phyloP scores from a whole-genome alignment of 2,888 invertebrate genomes.

The Aromia moschata region DNA sequence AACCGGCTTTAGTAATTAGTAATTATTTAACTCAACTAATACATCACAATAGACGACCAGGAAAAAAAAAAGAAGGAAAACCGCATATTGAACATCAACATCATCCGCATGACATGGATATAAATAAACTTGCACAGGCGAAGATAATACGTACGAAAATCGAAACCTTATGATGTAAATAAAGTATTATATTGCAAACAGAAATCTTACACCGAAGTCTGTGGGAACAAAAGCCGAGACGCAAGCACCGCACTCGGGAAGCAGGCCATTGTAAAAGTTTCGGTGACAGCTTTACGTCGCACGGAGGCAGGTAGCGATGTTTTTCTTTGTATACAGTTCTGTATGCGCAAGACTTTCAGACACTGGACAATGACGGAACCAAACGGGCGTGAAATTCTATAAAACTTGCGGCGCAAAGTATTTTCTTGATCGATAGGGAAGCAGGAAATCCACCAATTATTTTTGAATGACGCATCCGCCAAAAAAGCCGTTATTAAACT shows the following conservation, averaged over 20 bases:
- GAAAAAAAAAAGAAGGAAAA: too few relatives aligned
- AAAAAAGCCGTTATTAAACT: slow-evolving; percentile 17
- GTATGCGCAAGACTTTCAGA: slow-evolving; percentile 5
- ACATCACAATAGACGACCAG: too few relatives aligned
- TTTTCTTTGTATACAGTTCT: slow-evolving; percentile 5
- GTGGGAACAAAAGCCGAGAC: slow-evolving; percentile 9
- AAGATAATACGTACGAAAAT: neutral
- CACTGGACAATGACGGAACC: neutral
- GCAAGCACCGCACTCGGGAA: neutral
- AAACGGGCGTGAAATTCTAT: slow-evolving; percentile 11
- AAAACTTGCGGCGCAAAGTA: slow-evolving; percentile 9
- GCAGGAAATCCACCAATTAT: slow-evolving; percentile 23
- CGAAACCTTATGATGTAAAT: slow-evolving; percentile 7
- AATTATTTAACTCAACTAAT: too few relatives aligned
- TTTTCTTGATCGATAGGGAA: slow-evolving; percentile 12
- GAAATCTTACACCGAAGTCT: slow-evolving; percentile 19
- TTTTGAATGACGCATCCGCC: slow-evolving; percentile 17
- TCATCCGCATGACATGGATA: too few relatives aligned
- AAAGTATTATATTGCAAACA: slow-evolving; percentile 20
- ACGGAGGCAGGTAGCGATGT: slow-evolving; percentile 14
- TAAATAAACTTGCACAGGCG: neutral
- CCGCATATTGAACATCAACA: too few relatives aligned
- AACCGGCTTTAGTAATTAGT: too few relatives aligned
- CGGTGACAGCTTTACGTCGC: neutral
- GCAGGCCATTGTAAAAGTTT: slow-evolving; percentile 4